phyloP scores from a whole-genome alignment of 2,888 invertebrate species.

The Plebejus argus region DNA sequence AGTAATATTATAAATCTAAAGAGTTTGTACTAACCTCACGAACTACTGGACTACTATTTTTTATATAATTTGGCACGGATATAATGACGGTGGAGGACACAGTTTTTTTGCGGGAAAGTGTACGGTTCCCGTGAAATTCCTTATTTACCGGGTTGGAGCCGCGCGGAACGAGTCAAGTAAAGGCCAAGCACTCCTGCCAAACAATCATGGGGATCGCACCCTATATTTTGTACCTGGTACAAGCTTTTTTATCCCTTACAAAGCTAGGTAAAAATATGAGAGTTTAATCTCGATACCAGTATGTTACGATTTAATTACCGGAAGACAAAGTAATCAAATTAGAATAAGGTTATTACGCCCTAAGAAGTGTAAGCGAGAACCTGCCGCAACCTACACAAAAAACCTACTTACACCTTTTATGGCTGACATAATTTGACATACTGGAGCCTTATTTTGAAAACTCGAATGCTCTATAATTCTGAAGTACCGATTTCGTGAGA shows the following conservation, averaged over 20 bases:
- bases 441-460: too few species aligned
- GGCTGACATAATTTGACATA: too few species aligned
- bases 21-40: background rate
- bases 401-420: too few species aligned
- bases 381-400: background rate
- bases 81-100: background rate
- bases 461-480: too few species aligned
- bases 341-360: background rate
- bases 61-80: background rate
- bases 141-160: too few species aligned
- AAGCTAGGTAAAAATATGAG: background rate
- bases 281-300: background rate
- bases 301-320: background rate
- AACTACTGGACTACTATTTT: background rate
- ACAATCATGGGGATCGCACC: background rate
- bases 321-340: background rate
- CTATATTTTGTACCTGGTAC: conserved; percentile 7
- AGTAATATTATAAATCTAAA: too few species aligned
- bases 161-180: background rate
- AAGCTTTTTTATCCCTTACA: background rate
- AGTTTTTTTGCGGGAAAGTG: background rate
- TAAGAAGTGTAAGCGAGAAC: background rate
- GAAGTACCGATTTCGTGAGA: too few species aligned
- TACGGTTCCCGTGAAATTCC: background rate
- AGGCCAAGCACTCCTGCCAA: background rate